Conservation (phyloP, 2,888 invertebrate species). For the Diachrysia chrysitis region DNA sequence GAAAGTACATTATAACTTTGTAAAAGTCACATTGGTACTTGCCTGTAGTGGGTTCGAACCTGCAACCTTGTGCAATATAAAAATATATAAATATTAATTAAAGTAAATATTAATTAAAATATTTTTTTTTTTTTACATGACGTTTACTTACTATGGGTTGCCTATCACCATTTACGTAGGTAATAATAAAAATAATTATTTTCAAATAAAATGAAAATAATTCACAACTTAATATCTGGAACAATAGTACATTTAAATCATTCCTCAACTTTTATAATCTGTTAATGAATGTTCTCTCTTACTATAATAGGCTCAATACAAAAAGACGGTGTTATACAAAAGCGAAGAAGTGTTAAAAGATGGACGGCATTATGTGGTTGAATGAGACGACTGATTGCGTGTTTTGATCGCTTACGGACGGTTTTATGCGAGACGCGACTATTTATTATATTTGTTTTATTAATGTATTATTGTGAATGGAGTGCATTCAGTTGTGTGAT, state of each 20-base stretch:
- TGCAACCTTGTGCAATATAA: too few species aligned
- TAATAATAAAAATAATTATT: too few species aligned
- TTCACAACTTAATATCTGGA: not conserved
- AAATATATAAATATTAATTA: too few species aligned
- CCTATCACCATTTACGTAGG: too few species aligned
- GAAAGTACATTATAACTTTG: too few species aligned
- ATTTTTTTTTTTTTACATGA: too few species aligned
- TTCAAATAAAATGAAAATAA: not conserved
- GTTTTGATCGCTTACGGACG: conserved; percentile 76
- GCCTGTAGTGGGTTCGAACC: too few species aligned
- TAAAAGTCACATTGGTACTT: too few species aligned
- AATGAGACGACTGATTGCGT: conserved; percentile 82
- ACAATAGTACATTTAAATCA: not conserved
- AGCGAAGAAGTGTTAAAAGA: conserved; percentile 81
- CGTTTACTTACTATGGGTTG: too few species aligned
- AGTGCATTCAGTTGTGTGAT: too few species aligned
- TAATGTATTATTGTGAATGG: not conserved
- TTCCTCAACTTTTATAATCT: conserved; percentile 31
- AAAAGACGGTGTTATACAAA: conserved; percentile 68
- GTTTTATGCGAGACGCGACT: conserved; percentile 52
- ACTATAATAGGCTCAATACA: conserved; percentile 68
- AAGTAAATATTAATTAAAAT: too few species aligned
- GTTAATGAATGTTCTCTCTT: conserved; percentile 52
- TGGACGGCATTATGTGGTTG: conserved; percentile 78
- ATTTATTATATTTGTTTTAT: conserved; percentile 15